Conservation (phyloP, 2,888 invertebrate species). For the Alcis repandata region DNA sequence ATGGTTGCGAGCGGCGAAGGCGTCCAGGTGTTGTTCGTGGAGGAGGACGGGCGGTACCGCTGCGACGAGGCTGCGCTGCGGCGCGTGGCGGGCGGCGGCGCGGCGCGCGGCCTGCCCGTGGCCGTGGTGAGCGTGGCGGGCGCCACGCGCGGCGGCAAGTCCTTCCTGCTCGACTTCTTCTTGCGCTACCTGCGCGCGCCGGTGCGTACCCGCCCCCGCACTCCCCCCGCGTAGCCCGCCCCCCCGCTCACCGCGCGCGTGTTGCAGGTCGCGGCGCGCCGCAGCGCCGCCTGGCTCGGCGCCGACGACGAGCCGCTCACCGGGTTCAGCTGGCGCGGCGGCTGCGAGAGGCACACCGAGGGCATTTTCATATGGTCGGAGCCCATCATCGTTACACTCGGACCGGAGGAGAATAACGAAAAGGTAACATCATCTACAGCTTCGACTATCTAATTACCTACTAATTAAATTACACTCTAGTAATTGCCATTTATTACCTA, state of each 20-base stretch:
- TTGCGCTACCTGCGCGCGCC: constrained; percentile 58
- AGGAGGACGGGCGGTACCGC: constrained; percentile 45
- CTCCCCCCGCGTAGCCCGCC: no score
- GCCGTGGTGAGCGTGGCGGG: constrained; percentile 63
- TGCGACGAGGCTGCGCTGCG: constrained; percentile 49
- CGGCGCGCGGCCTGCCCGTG: constrained; percentile 52
- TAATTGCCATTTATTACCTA: no score
- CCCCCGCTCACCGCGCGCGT: not conserved
- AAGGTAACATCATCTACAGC: constrained; percentile 48
- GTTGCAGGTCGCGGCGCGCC: constrained; percentile 49
- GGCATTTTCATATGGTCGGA: constrained; percentile 97
- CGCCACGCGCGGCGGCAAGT: constrained; percentile 63
- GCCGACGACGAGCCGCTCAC: constrained; percentile 90
- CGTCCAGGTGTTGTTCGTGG: constrained; percentile 52
- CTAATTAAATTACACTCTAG: no score
- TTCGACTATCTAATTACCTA: no score
- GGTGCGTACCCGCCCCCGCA: constrained; percentile 44
- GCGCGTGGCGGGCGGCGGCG: constrained; percentile 42
- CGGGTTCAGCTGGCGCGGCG: constrained; percentile 97
- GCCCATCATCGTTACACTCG: constrained; percentile 89
- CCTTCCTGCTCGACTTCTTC: constrained; percentile 63
- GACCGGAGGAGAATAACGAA: constrained; percentile 60
- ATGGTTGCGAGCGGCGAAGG: constrained; percentile 31
- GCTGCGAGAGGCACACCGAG: constrained; percentile 96
- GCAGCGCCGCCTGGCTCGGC: constrained; percentile 87